A percentile compares a stretch with the other conserved stretches of the same genome.
Evolutionary conservation across 2,888 invertebrate genomes (phyloP).

Genomic region (Oscheius sp.): DNA sequence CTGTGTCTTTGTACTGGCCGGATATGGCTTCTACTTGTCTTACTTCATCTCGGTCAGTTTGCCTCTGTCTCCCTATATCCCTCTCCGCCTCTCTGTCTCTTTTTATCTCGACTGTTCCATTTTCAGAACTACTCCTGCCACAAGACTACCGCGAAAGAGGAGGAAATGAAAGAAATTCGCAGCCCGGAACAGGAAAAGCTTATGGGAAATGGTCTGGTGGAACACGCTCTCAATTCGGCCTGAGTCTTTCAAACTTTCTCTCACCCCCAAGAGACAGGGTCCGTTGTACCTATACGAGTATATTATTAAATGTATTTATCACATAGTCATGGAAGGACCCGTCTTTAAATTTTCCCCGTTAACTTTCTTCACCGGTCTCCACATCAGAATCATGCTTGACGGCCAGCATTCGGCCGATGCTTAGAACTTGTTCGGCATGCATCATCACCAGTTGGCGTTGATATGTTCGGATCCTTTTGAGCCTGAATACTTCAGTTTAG

Average conservation of each 20-base stretch:
- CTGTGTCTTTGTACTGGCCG: slow-evolving; percentile 50
- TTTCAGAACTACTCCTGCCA: slow-evolving; percentile 16
- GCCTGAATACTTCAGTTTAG: slow-evolving; percentile 36
- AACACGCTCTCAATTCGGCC: slow-evolving; percentile 24
- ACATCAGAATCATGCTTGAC: slow-evolving; percentile 29
- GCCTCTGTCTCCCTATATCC: not conserved
- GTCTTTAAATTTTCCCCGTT: too few species aligned
- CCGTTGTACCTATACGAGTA: slow-evolving; percentile 6
- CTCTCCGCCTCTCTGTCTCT: too few species aligned
- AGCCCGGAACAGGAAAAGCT: slow-evolving; percentile 19
- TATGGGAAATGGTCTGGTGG: slow-evolving; percentile 8
- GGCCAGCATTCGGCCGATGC: slow-evolving; percentile 64
- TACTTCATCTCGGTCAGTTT: slow-evolving; percentile 50
- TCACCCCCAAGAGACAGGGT: not conserved
- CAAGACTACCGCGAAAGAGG: not conserved
- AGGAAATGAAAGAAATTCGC: slow-evolving; percentile 11
- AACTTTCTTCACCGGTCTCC: not conserved
- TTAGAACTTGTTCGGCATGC: slow-evolving; percentile 63
- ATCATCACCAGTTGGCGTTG: slow-evolving; percentile 58
- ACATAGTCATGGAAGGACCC: too few species aligned
- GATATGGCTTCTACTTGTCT: slow-evolving; percentile 46
- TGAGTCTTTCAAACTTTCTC: not conserved
- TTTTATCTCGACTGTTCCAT: too few species aligned
- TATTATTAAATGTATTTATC: not conserved
- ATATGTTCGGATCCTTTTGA: slow-evolving; percentile 46